Evolutionary conservation across 2,888 invertebrate genomes (phyloP).

Genomic region (Elysia crispata): DNA sequence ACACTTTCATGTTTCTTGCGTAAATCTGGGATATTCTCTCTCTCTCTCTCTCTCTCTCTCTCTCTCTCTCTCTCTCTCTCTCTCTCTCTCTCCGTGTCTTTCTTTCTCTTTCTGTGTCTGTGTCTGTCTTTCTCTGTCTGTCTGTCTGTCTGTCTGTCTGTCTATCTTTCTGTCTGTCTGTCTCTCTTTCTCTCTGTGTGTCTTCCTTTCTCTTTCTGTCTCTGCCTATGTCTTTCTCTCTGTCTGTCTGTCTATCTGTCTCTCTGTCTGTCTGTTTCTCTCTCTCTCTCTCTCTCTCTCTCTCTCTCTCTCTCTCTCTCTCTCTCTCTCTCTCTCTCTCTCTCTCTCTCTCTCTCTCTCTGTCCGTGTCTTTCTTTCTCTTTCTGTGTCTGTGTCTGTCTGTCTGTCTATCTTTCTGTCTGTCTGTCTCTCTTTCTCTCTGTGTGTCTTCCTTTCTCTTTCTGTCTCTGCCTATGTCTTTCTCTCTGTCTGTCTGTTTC

Average conservation of each 20-base stretch:
- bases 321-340: background rate
- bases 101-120: background rate
- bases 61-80: slow-evolving; percentile 33
- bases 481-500: slow-evolving; percentile 20
- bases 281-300: slow-evolving; percentile 14
- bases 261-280: slow-evolving; percentile 1
- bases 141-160: slow-evolving; percentile 1
- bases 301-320: slow-evolving; percentile 15
- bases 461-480: background rate
- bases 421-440: slow-evolving; percentile 18
- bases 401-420: slow-evolving; percentile 27
- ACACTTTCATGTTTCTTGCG: too few relatives aligned
- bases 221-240: slow-evolving; percentile 27
- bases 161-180: background rate
- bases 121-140: background rate
- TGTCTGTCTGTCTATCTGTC: slow-evolving; percentile 17
- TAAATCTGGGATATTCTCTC: too few relatives aligned
- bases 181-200: slow-evolving; percentile 20
- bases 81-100: slow-evolving; percentile 19
- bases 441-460: slow-evolving; percentile 6
- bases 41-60: background rate
- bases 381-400: slow-evolving; percentile 32
- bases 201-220: background rate
- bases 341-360: slow-evolving; percentile 4
- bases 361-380: slow-evolving; percentile 35